A percentile compares a stretch with the other conserved stretches of the same genome.
These are phyloP conservation scores for Coreius guichenoti DNA, from an alignment of 2,797 vertebrate genomes.

Conservation along the genomic window DNA sequence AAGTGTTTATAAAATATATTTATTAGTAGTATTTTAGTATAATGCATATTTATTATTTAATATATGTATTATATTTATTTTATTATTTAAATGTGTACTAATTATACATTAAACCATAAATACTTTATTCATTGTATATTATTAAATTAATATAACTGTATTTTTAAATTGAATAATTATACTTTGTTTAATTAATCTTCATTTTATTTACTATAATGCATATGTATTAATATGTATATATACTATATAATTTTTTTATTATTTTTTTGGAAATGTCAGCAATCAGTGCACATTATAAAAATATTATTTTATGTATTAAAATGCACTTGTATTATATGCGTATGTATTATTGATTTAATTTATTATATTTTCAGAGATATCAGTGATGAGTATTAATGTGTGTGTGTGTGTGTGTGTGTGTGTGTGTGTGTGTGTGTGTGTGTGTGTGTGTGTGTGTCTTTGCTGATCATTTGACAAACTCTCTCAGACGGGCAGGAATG, in stretches of 20 bases:
- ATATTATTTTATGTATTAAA: neutral
- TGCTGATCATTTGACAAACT: slow-evolving; percentile 30
- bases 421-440: no score
- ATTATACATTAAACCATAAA: neutral
- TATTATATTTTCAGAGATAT: neutral
- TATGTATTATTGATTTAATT: no score
- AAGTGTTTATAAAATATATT: neutral
- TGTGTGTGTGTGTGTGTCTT: slow-evolving; percentile 45
- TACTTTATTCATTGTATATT: neutral
- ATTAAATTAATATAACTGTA: neutral
- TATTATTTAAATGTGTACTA: neutral
- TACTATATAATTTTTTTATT: no score
- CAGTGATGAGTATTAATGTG: neutral
- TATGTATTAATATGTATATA: no score
- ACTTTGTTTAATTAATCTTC: neutral
- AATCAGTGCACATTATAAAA: no score
- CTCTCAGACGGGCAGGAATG: no score
- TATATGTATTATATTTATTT: neutral
- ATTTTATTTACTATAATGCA: neutral
- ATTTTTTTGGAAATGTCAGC: no score
- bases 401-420: no score
- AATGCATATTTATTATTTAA: neutral
- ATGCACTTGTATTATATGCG: no score
- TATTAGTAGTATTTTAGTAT: neutral
- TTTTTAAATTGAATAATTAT: neutral